Evolutionary conservation across 2,113 vertebrate species (phyloP).

Genomic region (Ameiurus melas): DNA sequence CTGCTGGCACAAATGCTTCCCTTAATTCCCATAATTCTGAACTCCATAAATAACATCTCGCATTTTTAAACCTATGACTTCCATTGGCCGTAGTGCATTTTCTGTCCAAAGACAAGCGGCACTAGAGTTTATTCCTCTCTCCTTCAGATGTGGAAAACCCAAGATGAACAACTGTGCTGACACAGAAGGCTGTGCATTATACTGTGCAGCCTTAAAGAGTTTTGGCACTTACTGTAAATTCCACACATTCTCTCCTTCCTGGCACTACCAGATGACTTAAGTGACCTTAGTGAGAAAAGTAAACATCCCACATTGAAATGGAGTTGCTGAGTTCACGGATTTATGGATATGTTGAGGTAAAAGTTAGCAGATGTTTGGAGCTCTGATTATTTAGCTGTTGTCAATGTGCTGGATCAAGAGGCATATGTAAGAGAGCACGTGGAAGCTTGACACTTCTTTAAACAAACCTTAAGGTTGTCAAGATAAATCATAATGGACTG

Average conservation of each 20-base stretch:
- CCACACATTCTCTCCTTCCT: conserved; percentile 2
- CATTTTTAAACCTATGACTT: neutral
- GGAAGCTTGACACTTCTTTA: neutral
- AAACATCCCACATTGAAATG: neutral
- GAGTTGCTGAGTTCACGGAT: neutral
- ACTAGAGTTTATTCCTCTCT: neutral
- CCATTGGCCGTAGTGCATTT: neutral
- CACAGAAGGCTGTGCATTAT: neutral
- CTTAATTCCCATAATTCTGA: conserved; percentile 1
- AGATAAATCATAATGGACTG: neutral
- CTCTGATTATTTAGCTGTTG: neutral
- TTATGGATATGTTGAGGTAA: neutral
- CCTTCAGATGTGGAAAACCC: neutral
- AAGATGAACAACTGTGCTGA: neutral
- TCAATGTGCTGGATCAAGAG: neutral
- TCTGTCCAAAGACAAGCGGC: neutral
- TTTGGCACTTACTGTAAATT: conserved; percentile 1
- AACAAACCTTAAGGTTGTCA: neutral
- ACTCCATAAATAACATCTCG: neutral
- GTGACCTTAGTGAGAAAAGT: conserved; percentile 9
- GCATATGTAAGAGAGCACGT: neutral
- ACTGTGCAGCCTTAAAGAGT: neutral
- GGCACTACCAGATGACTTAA: neutral
- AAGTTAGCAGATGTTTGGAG: neutral
- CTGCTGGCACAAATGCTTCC: neutral